Base-by-base conservation (phyloP, 2,113 vertebrate species). In the Odontesthes bonariensis region DNA sequence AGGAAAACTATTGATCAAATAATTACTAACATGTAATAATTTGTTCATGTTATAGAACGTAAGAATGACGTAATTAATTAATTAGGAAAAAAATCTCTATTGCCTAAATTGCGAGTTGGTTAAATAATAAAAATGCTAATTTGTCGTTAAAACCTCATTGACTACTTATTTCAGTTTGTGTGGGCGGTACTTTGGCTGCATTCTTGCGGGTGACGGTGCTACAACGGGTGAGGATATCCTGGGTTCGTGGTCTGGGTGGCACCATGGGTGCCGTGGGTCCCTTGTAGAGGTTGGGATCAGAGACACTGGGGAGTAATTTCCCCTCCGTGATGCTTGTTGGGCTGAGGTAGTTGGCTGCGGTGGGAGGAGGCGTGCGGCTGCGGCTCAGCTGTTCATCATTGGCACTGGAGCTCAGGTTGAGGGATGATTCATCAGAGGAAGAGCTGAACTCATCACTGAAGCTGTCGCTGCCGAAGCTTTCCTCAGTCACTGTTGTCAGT, bases 171-270 rank as follows among this genome's bases (percentile, higher is more conserved):
- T 82, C 72, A 1, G 73, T 23, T n/a, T n/a, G 61, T 33, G 69
- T 19, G 46, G 80, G 53, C 3, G 58, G 22, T 38, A 6, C 27
- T 33, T 38, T 80, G 64, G 58, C 7, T 38, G 72, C 8, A 0
- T 96, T 96, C 9, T 93, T 94, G 49, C 92, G 92, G 0, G 98
- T 99, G 68, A 96, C 0, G 0, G 94, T 94, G 84, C 93, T 93
- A 79, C 98, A 99, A 13, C 83, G 92, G 51, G 77, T 90, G 42
- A 95, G 92, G 86, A 98, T 97, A 83, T 96, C 93, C 0, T 86
- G 89, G 1, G 58, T 10, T 0, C 23, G 75, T 0, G 96, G 97
- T 2, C 95, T 94, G 1, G 75, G 59, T 0, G 97, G 97, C 52
- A 98, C 85, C n/a, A 53, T 87, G 27, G 96, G 96, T 0, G 19